Percentiles rank a stretch among this genome's conserved stretches.
These are phyloP conservation scores for Spongia lamella DNA, from an alignment of 37 sponge, comb jelly and placozoan species.

Conservation along the genomic window DNA sequence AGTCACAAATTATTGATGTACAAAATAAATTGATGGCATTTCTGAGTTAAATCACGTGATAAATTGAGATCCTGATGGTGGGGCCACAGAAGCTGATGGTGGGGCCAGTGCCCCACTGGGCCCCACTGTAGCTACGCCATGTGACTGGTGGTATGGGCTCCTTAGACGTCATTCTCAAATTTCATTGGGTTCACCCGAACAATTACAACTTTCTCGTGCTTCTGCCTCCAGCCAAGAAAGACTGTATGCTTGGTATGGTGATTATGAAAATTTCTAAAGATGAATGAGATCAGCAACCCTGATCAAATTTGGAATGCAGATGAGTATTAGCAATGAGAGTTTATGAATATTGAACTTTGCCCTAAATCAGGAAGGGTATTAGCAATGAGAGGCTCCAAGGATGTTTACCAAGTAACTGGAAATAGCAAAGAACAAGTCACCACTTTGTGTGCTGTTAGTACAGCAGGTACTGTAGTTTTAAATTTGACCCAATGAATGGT, in stretches of 20 bases:
- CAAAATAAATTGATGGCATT: no score
- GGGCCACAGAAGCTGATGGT: no score
- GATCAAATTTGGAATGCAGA: constrained; percentile 6
- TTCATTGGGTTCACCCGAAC: constrained; percentile 16
- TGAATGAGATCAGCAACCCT: constrained; percentile 8
- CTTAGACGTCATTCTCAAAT: constrained; percentile 14
- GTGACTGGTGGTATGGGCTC: constrained; percentile 30
- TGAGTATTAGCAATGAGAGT: no score
- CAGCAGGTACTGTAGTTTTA: constrained; percentile 16
- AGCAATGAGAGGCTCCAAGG: background rate
- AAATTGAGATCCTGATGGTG: no score
- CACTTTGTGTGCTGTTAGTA: constrained; percentile 16
- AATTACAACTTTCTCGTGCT: constrained; percentile 10
- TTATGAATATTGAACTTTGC: constrained; percentile 2
- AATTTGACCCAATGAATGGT: constrained; percentile 11
- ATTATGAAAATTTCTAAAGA: constrained; percentile 9
- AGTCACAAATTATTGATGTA: no score
- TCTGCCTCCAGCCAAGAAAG: constrained; percentile 4
- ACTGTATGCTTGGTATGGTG: constrained; percentile 1
- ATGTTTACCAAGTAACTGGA: constrained; percentile 13
- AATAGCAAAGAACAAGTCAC: constrained; percentile 23
- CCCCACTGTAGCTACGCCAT: no score
- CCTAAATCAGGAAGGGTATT: constrained; percentile 37
- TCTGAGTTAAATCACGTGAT: no score
- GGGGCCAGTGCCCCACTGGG: no score